Evolutionary conservation across 2,797 vertebrate species (phyloP).

Genomic region (Acipenser ruthenus): DNA sequence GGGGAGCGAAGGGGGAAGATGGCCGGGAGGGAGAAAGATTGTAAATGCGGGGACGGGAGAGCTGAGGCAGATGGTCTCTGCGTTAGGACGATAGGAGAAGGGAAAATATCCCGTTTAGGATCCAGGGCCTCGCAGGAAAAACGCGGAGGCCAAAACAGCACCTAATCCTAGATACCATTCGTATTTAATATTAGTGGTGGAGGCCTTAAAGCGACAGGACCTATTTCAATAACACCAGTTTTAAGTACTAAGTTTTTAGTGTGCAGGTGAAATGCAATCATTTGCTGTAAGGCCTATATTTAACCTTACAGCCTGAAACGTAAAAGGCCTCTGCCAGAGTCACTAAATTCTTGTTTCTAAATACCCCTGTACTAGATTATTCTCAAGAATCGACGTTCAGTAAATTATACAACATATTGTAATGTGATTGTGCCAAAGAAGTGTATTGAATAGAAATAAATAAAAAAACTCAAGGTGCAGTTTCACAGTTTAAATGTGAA

Average conservation of each 20-base stretch:
- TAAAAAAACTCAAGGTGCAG: too few relatives aligned
- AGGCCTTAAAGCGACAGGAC: slow-evolving; percentile 69
- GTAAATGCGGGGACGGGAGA: slow-evolving; percentile 53
- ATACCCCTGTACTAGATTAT: too few relatives aligned
- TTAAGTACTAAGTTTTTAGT: slow-evolving; percentile 16
- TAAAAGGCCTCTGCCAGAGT: not conserved
- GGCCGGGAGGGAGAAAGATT: slow-evolving; percentile 70
- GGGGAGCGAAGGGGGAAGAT: slow-evolving; percentile 67
- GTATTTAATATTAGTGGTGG: slow-evolving; percentile 40
- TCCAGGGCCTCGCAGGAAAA: slow-evolving; percentile 37
- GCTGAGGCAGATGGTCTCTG: slow-evolving; percentile 38
- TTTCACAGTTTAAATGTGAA: too few relatives aligned
- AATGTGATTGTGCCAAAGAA: too few relatives aligned
- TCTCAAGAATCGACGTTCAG: too few relatives aligned
- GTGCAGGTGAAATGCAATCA: not conserved
- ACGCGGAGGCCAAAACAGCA: not conserved
- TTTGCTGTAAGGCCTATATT: slow-evolving; percentile 15
- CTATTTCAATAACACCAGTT: slow-evolving; percentile 50
- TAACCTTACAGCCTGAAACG: not conserved
- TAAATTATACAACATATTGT: too few relatives aligned
- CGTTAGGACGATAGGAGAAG: slow-evolving; percentile 31
- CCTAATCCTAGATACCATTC: slow-evolving; percentile 5
- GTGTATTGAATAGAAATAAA: too few relatives aligned
- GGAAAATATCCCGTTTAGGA: slow-evolving; percentile 34
- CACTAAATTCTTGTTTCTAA: too few relatives aligned